Conservation (phyloP, 2,888 invertebrate genomes). For the Sclerodermus sp. region DNA sequence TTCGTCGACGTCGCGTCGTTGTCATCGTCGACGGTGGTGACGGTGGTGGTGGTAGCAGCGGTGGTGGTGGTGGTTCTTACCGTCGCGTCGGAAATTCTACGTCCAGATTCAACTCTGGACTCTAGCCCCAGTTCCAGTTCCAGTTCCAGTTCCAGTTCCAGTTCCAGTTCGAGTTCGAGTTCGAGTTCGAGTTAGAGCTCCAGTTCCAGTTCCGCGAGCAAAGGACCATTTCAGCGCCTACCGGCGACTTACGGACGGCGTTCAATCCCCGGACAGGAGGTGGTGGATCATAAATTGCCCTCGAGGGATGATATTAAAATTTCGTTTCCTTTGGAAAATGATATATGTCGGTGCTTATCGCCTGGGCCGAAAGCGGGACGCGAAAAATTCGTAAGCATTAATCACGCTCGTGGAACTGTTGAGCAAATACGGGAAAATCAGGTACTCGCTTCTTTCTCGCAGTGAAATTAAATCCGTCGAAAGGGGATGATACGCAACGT, state of each 20-base stretch:
- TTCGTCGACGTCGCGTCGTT: too few species aligned
- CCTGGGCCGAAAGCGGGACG: constrained; percentile 7
- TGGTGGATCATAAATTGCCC: constrained; percentile 26
- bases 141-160: too few species aligned
- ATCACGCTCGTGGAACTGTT: constrained; percentile 13
- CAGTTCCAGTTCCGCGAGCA: too few species aligned
- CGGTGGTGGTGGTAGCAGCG: too few species aligned
- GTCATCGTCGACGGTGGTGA: too few species aligned
- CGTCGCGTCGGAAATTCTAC: too few species aligned
- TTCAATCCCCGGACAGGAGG: constrained; percentile 15
- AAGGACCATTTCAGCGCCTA: constrained; percentile 6
- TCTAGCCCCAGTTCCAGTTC: too few species aligned
- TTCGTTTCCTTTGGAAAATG: constrained; percentile 19
- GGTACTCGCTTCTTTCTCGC: background rate
- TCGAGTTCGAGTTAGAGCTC: too few species aligned
- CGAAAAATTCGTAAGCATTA: constrained; percentile 20
- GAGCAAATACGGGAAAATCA: background rate
- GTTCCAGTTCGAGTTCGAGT: too few species aligned
- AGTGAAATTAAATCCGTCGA: background rate
- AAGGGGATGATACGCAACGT: too few species aligned
- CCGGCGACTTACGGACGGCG: constrained; percentile 10
- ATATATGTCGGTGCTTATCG: constrained; percentile 23
- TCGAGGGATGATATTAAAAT: constrained; percentile 30
- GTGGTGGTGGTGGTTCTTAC: too few species aligned
- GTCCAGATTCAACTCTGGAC: too few species aligned